These are phyloP conservation scores for Watsonalla binaria DNA, from an alignment of 2,888 invertebrate species.

Conservation along the genomic window DNA sequence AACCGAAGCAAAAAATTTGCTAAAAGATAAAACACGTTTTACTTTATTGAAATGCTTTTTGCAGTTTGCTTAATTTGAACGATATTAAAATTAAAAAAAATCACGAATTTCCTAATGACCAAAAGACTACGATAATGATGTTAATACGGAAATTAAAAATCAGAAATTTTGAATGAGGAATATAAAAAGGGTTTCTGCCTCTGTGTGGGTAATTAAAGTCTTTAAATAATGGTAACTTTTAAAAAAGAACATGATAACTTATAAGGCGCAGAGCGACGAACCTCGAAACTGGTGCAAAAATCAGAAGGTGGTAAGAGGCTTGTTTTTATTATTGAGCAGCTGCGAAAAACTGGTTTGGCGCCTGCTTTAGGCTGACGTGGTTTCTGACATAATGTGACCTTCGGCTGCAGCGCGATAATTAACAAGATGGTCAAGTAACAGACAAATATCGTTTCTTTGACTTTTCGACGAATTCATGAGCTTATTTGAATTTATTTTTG, in stretches of 20 bases:
- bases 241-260: neutral
- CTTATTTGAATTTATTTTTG: neutral
- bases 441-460: neutral
- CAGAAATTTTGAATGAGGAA: no score
- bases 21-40: no score
- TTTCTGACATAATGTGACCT: constrained; percentile 46
- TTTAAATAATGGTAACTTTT: neutral
- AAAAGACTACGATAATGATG: no score
- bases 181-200: no score
- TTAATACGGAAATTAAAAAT: no score
- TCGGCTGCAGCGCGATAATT: constrained; percentile 19
- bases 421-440: constrained; percentile 7
- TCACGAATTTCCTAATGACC: no score
- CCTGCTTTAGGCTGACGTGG: constrained; percentile 30
- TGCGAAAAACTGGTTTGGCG: constrained; percentile 31
- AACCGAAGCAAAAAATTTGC: no score
- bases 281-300: constrained; percentile 14
- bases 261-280: constrained; percentile 6
- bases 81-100: no score
- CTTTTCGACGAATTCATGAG: constrained; percentile 4
- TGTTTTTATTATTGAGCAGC: constrained; percentile 14
- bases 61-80: no score
- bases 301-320: neutral
- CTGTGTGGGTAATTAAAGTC: no score
- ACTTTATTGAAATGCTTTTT: no score